A percentile compares a stretch with the other conserved stretches of the same genome.
Conservation (phyloP, 1,140 invertebrate species). For the Platyura marginata region DNA sequence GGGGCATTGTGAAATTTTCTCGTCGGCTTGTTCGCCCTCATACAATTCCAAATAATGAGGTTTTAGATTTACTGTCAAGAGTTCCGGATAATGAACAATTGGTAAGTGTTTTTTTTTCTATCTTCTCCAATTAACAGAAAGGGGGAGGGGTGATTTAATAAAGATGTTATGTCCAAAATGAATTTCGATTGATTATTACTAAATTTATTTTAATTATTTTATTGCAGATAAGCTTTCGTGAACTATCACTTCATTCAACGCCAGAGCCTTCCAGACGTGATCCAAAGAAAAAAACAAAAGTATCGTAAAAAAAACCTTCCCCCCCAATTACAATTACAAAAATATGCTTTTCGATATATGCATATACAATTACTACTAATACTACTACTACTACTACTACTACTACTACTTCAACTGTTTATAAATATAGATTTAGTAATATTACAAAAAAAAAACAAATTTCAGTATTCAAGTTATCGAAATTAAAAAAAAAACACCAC, state of each 20-base stretch:
- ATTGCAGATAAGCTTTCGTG: not conserved
- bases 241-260: not conserved
- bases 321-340: too few species aligned
- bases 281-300: not conserved
- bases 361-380: too few species aligned
- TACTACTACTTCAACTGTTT: too few species aligned
- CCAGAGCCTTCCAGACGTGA: not conserved
- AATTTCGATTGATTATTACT: not conserved
- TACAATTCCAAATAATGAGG: slow-evolving; percentile 92
- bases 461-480: too few species aligned
- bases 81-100: slow-evolving; percentile 91
- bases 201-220: not conserved
- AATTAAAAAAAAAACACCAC: too few species aligned
- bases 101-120: slow-evolving; percentile 29
- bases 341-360: too few species aligned
- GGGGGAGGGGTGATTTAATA: too few species aligned
- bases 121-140: too few species aligned
- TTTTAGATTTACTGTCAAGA: slow-evolving; percentile 85
- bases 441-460: too few species aligned
- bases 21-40: slow-evolving; percentile 84
- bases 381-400: too few species aligned
- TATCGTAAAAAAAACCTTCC: not conserved
- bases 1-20: slow-evolving; percentile 96
- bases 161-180: not conserved
- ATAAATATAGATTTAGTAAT: too few species aligned